A percentile compares a stretch with the other conserved stretches of the same genome.
phyloP scores from a whole-genome alignment of 2,113 vertebrate genomes.

The Macquaria ambigua region DNA sequence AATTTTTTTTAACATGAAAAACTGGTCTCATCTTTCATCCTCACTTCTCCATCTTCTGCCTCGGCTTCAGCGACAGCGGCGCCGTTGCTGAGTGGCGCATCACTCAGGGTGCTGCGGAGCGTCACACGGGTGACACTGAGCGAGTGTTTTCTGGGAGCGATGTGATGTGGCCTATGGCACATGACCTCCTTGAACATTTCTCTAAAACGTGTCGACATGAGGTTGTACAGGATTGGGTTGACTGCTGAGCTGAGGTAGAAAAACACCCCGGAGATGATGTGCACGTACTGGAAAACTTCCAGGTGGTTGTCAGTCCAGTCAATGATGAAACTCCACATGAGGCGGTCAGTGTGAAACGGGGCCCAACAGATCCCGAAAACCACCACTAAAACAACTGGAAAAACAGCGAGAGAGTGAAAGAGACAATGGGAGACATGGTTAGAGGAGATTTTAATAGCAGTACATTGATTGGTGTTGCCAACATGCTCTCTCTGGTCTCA shows the following conservation, averaged over 20 bases:
- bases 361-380: constrained; percentile 97
- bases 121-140: constrained; percentile 87
- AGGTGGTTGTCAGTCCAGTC: constrained; percentile 85
- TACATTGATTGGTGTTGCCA: not conserved
- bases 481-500: not conserved
- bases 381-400: constrained; percentile 91
- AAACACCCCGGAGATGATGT: constrained; percentile 91
- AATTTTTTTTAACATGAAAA: constrained; percentile 55
- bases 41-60: constrained; percentile 68
- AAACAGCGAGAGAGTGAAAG: constrained; percentile 9
- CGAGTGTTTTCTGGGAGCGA: constrained; percentile 68
- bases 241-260: constrained; percentile 93
- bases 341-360: constrained; percentile 92
- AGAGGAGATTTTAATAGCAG: not conserved
- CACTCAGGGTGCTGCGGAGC: constrained; percentile 87
- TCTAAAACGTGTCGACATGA: constrained; percentile 94
- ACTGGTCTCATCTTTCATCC: constrained; percentile 31
- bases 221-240: constrained; percentile 95
- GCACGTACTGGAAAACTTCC: constrained; percentile 88
- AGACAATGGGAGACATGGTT: not conserved
- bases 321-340: constrained; percentile 93
- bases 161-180: constrained; percentile 71
- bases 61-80: constrained; percentile 55
- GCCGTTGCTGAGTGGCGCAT: constrained; percentile 76
- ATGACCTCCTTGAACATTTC: constrained; percentile 94